These are phyloP conservation scores for Brenthis ino DNA, from an alignment of 2,888 invertebrate species.

Conservation along the genomic window DNA sequence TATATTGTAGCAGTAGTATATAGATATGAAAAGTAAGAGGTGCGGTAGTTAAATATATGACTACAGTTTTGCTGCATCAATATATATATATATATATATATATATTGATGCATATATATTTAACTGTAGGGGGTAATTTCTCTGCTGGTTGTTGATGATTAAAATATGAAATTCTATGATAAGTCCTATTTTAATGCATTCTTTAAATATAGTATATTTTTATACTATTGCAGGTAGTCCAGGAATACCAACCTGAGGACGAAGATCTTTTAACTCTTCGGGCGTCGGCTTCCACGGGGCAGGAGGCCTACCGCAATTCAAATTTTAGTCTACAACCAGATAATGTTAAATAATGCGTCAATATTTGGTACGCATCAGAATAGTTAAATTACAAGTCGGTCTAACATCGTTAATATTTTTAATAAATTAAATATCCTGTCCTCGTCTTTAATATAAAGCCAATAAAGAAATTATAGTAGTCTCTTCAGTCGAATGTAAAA, in stretches of 20 bases:
- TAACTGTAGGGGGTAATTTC: too few relatives aligned
- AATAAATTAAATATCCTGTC: too few relatives aligned
- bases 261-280: constrained; percentile 49
- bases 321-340: constrained; percentile 52
- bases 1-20: too few relatives aligned
- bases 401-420: not conserved
- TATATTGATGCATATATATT: too few relatives aligned
- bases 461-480: constrained; percentile 1
- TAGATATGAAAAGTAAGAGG: too few relatives aligned
- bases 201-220: constrained; percentile 1
- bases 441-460: too few relatives aligned
- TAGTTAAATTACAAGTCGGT: constrained; percentile 13
- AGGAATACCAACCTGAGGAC: constrained; percentile 54
- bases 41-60: too few relatives aligned
- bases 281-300: constrained; percentile 61
- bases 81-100: too few relatives aligned
- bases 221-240: constrained; percentile 53
- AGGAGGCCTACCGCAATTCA: constrained; percentile 58
- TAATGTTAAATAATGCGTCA: constrained; percentile 25
- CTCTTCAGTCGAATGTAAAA: too few relatives aligned
- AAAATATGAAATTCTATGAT: not conserved
- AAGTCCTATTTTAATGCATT: not conserved
- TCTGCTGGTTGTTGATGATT: too few relatives aligned
- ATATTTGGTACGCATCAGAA: not conserved
- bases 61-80: too few relatives aligned